Evolutionary conservation across 2,113 vertebrate genomes (phyloP), one percentile per base, ranked within the genome.

Genomic region (Limanda limanda): DNA sequence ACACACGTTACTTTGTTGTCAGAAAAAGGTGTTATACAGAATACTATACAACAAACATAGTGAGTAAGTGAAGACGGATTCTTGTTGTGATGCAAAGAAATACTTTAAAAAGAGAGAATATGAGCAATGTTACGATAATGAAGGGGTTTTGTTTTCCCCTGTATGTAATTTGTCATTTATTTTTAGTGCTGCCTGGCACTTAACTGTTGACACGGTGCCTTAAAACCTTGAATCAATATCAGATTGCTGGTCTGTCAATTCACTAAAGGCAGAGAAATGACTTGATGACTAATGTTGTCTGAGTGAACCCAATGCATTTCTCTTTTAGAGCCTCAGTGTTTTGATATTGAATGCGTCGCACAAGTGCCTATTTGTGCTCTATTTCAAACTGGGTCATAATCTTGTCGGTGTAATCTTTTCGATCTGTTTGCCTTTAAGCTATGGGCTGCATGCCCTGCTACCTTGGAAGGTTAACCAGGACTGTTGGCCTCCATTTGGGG

Each of bases 11-110:
- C 12, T 42, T 3, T 42, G 40, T 42, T 42, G 40, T 42, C 10
- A 42, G 40, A 76, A 79, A 68, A 54, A 54, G n/a, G 21, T 23
- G 21, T 23, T 56, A 20, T 56, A 20, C 17, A 65, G 42, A 64
- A 51, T 20, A 61, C 3, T 63, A 57, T 7, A 40, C 35, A 57
- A 17, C 42, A 68, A 63, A 71, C 25, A 18, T 2, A 25, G 18
- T 25, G 37, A 4, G 20, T 23, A 56, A 56, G 9, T 21, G 54
- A 13, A 4, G n/a, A n/a, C 17, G 1, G 51, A 52, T 52, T 52
- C 51, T 52, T 13, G 51, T n/a, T 71, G 24, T 64, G 66, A 74
- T 18, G n/a, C 57, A 62, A 56, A 54, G 1, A 54, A n/a, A n/a
- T 21, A 11, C 1, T 54, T n/a, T 9, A n/a, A 21, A 54, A n/a